phyloP scores from a whole-genome alignment of 2,113 vertebrate species.

The Ceuthmochares aereus region DNA sequence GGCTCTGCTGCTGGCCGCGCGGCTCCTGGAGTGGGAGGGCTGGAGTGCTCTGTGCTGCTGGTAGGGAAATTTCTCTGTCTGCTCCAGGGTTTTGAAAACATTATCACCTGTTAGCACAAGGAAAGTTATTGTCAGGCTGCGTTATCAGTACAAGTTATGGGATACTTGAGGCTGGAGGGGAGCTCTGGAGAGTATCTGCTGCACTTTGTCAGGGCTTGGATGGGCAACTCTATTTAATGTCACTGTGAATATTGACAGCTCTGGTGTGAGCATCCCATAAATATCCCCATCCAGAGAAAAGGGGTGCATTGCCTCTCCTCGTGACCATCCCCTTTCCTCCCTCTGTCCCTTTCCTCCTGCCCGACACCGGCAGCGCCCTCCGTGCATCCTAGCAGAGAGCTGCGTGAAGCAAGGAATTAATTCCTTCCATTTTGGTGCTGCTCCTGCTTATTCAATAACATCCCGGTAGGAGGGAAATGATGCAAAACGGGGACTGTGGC shows the following conservation, averaged over 20 bases:
- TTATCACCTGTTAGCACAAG: not conserved
- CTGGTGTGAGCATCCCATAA: not conserved
- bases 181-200: not conserved
- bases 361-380: not conserved
- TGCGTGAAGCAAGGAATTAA: not conserved
- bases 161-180: not conserved
- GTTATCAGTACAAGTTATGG: not conserved
- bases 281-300: accelerated
- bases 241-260: accelerated
- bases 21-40: accelerated
- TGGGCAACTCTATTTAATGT: accelerated
- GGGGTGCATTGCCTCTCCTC: accelerated
- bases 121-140: not conserved
- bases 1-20: accelerated
- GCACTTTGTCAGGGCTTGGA: accelerated
- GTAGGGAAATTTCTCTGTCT: not conserved
- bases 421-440: not conserved
- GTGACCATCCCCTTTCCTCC: accelerated
- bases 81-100: not conserved
- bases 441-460: not conserved
- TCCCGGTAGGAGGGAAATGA: not conserved
- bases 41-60: accelerated
- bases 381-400: not conserved
- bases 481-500: not conserved
- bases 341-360: not conserved